Evolutionary conservation across 2,113 vertebrate species (phyloP), one percentile per base, ranked within the genome.

Genomic region (Nansenia antarctica): DNA sequence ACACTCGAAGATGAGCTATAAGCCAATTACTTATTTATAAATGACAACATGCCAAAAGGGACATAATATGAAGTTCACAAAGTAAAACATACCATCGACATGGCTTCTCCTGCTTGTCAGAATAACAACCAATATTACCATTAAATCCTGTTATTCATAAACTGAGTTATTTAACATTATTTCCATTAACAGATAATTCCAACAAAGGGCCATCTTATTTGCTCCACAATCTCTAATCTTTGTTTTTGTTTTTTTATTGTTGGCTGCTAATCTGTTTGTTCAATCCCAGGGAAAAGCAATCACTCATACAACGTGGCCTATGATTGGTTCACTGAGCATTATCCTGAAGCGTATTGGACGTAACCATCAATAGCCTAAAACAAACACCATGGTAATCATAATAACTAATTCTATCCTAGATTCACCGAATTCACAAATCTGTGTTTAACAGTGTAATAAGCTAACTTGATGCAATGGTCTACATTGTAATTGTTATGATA

Each of bases 241-340:
- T 27, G 53, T 34, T 18, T 37, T 12, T 70, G 61, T 73, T 66
- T 65, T 73, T 64, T 61, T 31, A 42, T 18, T 73, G 31, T 32
- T 24, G 22, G 31, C 69, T 65, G 31, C 8, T 82, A 78, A 82
- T 85, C 77, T 70, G 59, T 66, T 76, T 70, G 65, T 81, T 26
- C 65, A 34, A 31, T 70, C 57, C 49, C 34, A 24, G 32, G 32
- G 57, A 65, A 72, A 78, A 73, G 76, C 39, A 70, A 72, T 69
- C 58, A 54, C 54, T 67, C 65, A 42, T 22, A 37, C 64, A 69
- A 67, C 62, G 54, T 37, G 24, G 22, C 20, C 62, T 29, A 35
- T 35, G 54, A 35, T 37, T 37, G 57, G 57, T 31, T 59, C 57
- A 32, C 15, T n/a, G 24, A 59, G 30, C 18, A 32, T 59, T 6